Conservation (phyloP, 2,888 invertebrate species). For the Drosophila kambysellisi region DNA sequence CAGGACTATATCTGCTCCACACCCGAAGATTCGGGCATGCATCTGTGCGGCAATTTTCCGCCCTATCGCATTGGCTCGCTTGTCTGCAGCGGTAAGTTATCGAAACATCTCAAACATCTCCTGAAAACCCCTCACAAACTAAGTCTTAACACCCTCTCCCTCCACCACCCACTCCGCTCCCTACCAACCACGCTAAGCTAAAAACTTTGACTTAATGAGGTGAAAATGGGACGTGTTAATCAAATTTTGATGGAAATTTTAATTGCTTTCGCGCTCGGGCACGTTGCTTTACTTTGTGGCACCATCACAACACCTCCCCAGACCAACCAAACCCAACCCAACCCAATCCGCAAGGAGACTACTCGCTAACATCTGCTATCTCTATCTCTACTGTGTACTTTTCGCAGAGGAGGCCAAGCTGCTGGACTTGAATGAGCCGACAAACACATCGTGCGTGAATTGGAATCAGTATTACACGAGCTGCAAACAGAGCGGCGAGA, state of each 20-base stretch:
- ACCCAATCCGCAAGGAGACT: not conserved
- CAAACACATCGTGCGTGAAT: slow-evolving; percentile 94
- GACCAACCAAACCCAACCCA: not conserved
- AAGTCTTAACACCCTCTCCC: not conserved
- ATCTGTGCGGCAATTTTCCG: slow-evolving; percentile 93
- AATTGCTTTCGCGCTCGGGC: slow-evolving; percentile 60
- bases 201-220: slow-evolving; percentile 62
- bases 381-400: slow-evolving; percentile 1
- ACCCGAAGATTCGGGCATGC: slow-evolving; percentile 97
- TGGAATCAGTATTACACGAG: slow-evolving; percentile 99
- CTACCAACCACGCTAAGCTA: not conserved
- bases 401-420: slow-evolving; percentile 80
- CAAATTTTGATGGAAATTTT: slow-evolving; percentile 76
- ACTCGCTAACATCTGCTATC: not conserved
- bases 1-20: slow-evolving; percentile 99
- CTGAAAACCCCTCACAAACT: not conserved
- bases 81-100: slow-evolving; percentile 90
- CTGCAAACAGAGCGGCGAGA: slow-evolving; percentile 96
- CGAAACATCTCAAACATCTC: not conserved
- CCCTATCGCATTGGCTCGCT: slow-evolving; percentile 90
- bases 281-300: slow-evolving; percentile 49
- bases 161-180: too few species aligned
- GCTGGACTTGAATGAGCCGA: slow-evolving; percentile 87
- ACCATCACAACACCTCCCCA: not conserved
- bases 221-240: slow-evolving; percentile 75